Evolutionary conservation across 2,113 vertebrate genomes (phyloP), one percentile per base, ranked within the genome.

Genomic region (Aramus guarauna): DNA sequence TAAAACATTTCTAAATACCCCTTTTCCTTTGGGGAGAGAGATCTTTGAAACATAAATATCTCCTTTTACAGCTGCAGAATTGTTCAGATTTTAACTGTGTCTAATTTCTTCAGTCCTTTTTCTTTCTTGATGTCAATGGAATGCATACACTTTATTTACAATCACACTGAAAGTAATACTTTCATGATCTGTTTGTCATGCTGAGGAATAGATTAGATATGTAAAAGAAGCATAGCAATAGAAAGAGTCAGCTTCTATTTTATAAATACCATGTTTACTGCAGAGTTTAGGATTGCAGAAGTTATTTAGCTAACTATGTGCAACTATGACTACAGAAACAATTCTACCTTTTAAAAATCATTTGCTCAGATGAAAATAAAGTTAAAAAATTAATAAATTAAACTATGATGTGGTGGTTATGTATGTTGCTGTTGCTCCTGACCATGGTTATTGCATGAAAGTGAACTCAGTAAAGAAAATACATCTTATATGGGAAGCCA

Each of bases 61-160:
- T 85, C 69, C 58, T 86, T 93, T 92, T 84, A 80, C 91, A 97
- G 81, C 76, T 95, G 90, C 72, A 91, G 72, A 95, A 91, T 94
- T 82, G 29, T 96, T 95, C 81, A 87, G 84, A 91, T 94, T 97
- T 96, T 83, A 85, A 93, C 73, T 81, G 39, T 87, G 66, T 66
- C 72, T 84, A 87, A 50, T 92, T 97, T 96, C 62, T 92, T 95
- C 89, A 89, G 88, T 96, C 52, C 48, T 88, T 96, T 94, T 91
- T 92, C 79, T 95, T 92, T 66, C 66, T 90, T 92, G 12, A n/a
- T 95, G 45, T 84, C 55, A 37, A 37, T 73, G 69, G 60, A 92
- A 85, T 79, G 24, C 24, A 34, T 66, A 60, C 36, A 76, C 45
- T 95, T 96, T 88, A 71, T 79, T 88, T 94, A 55, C 69, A 77